Base-by-base conservation (phyloP, 2,797 vertebrate genomes). In the Petrocephalus schoutedeni region DNA sequence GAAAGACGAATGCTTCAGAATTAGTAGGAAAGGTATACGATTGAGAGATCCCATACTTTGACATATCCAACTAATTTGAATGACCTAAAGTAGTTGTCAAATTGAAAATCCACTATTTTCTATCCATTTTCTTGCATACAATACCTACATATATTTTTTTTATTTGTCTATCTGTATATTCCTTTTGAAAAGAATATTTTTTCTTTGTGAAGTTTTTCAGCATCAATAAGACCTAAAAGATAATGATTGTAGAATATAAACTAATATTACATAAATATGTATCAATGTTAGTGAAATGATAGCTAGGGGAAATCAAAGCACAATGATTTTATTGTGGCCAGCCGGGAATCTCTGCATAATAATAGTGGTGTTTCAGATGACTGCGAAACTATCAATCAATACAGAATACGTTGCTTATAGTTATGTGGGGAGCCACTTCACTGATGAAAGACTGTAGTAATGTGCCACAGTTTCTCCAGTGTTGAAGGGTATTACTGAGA, bases 401-500 rank as follows among this genome's bases (percentile, higher is more conserved):
- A 92, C 91, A 88, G 94, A 96, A 95, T 95, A 93, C 93, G 94
- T 94, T 93, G 93, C 92, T 92, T 93, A 93, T 94, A 94, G 92
- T 94, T 95, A 94, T 95, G 93, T 95, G 92, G 92, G 88, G 86
- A 83, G 89, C 92, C 95, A 96, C 95, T 96, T 95, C 95, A 92
- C 91, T 91, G 93, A 95, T 96, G 94, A 96, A 96, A 95, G 95
- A 95, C 92, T 71, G 92, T 94, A 94, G 96, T 95, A 95, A 95
- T 95, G 92, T 93, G 92, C 89, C 88, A 89, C 88, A 88, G 93
- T 93, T 93, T 93, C 93, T 88, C 91, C 87, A 56, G 91, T 86
- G 93, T 92, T 95, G 91, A 93, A 96, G 95, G 93, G 95, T 92
- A 93, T 92, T 92, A 86, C 93, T 92, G 93, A 94, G 92, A 94